phyloP scores from a whole-genome alignment of 2,113 vertebrate species.

The Stictonetta naevosa region DNA sequence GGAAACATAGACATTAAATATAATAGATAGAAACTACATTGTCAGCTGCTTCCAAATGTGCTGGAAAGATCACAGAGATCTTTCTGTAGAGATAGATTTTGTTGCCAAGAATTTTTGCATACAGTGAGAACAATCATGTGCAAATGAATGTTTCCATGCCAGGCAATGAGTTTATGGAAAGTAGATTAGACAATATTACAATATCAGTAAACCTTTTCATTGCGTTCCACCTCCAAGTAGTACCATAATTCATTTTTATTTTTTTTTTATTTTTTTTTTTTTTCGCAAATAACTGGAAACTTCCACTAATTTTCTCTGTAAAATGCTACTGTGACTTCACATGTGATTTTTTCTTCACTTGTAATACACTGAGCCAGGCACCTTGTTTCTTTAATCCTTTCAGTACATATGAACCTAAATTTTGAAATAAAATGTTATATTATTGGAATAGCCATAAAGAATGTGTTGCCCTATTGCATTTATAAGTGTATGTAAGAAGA shows the following conservation, averaged over 20 bases:
- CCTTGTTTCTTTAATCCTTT: background rate
- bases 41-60: conserved; percentile 49
- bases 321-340: background rate
- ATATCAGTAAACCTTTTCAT: background rate
- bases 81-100: conserved; percentile 17
- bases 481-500: background rate
- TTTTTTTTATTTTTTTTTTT: background rate
- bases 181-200: background rate
- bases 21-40: background rate
- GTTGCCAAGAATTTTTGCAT: conserved; percentile 39
- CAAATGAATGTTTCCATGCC: background rate
- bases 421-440: background rate
- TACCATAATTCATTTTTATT: background rate
- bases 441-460: background rate
- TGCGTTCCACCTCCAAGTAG: background rate
- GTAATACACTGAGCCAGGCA: background rate
- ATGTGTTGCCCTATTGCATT: background rate
- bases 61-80: conserved; percentile 57
- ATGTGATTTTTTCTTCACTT: background rate
- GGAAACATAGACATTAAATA: background rate
- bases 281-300: background rate
- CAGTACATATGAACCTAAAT: background rate
- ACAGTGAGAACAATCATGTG: conserved; percentile 15
- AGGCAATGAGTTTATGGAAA: conserved; percentile 31
- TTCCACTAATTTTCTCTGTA: background rate